Percentiles rank a stretch among this genome's conserved stretches.
These are phyloP conservation scores for Paguma larvata DNA, from an alignment of 2,797 vertebrate species.

Conservation along the genomic window DNA sequence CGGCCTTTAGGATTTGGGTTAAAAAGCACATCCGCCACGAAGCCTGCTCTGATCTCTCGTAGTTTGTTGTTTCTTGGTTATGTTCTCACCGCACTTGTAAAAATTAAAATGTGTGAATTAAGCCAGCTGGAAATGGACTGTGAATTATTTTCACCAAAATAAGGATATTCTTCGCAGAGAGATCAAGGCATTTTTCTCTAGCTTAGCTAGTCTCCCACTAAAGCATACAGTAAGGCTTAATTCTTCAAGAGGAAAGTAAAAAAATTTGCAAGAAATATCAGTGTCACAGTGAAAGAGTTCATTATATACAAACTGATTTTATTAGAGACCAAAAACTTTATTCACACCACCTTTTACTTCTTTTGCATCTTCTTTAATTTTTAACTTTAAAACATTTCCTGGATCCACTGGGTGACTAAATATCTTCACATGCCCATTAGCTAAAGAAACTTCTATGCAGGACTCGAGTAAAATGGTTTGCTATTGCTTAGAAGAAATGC, in stretches of 20 bases:
- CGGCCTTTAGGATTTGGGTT: not conserved
- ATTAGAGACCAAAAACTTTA: conserved; percentile 60
- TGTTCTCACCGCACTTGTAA: not conserved
- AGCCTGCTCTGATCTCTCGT: not conserved
- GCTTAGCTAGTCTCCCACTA: not conserved
- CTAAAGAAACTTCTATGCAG: conserved; percentile 52
- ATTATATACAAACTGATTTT: conserved; percentile 58
- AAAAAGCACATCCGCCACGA: not conserved
- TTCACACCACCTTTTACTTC: conserved; percentile 45
- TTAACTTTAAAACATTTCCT: conserved; percentile 50
- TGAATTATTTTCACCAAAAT: conserved; percentile 26
- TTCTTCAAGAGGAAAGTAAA: not conserved
- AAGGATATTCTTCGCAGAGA: not conserved
- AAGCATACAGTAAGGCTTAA: not conserved
- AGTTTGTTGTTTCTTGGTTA: conserved; percentile 10
- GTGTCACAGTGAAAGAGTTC: conserved; percentile 32
- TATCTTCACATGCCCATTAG: conserved; percentile 49
- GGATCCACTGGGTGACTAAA: not conserved
- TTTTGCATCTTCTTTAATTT: conserved; percentile 61
- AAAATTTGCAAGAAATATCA: conserved; percentile 30
- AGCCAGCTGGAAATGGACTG: not conserved
- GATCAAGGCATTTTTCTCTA: not conserved
- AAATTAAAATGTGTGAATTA: not conserved
- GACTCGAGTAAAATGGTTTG: conserved; percentile 46
- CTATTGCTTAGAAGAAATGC: conserved; percentile 20